Evolutionary conservation across 2,797 vertebrate species (phyloP).

Genomic region (Luscinia megarhynchos): DNA sequence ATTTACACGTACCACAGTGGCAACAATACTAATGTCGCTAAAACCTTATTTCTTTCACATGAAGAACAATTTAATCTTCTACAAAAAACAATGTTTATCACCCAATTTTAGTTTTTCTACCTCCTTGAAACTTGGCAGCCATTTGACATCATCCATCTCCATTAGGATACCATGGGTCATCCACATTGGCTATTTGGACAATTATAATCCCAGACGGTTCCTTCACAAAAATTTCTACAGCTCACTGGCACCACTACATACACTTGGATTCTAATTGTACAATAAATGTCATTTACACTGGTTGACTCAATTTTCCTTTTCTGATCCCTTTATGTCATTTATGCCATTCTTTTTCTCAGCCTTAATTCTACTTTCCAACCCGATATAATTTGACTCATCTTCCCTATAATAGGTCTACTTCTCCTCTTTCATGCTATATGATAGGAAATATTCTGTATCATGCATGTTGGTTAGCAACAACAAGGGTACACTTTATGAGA

Average conservation of each 20-base stretch:
- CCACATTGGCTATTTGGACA: not conserved
- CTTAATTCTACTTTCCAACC: not conserved
- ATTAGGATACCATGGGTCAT: not conserved
- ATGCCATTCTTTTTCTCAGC: not conserved
- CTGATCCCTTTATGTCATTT: not conserved
- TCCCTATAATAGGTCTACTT: not conserved
- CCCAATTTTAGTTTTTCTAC: not conserved
- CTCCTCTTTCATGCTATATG: not conserved
- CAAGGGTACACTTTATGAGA: not conserved
- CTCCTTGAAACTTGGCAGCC: not conserved
- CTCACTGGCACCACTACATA: not conserved
- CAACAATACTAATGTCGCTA: not conserved
- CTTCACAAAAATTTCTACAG: not conserved
- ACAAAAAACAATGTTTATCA: not conserved
- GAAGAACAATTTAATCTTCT: not conserved
- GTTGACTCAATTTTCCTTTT: not conserved
- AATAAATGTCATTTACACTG: not conserved
- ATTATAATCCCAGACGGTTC: not conserved
- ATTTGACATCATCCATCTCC: not conserved
- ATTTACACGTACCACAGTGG: not conserved
- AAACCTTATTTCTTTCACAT: not conserved
- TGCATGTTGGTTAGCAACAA: not conserved
- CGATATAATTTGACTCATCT: not conserved
- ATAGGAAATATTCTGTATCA: not conserved
- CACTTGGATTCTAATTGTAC: not conserved